Evolutionary conservation across 2,888 invertebrate species (phyloP).

Genomic region (Catocala fraxini): DNA sequence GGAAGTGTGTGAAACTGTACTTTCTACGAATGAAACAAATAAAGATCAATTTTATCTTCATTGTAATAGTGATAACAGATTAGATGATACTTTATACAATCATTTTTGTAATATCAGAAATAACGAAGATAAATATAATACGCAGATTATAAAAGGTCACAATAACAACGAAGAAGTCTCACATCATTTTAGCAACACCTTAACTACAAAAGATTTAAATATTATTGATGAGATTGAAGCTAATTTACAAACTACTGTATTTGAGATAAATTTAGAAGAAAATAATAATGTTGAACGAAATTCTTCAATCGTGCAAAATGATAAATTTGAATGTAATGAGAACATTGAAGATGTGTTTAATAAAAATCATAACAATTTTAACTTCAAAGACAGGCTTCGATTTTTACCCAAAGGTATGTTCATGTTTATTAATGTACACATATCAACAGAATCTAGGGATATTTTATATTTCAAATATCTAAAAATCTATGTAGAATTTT

Average conservation of each 20-base stretch:
- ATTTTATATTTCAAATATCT: too few relatives aligned
- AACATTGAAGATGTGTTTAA: constrained; percentile 2
- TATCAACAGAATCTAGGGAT: too few relatives aligned
- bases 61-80: constrained; percentile 23
- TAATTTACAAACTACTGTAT: constrained; percentile 1
- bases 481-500: too few relatives aligned
- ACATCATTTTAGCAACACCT: constrained; percentile 46
- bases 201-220: constrained; percentile 7
- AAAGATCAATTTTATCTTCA: constrained; percentile 32
- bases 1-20: constrained; percentile 60
- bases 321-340: neutral
- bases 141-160: neutral
- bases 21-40: constrained; percentile 22
- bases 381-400: constrained; percentile 75
- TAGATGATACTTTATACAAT: constrained; percentile 30
- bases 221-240: neutral
- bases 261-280: neutral
- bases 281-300: neutral
- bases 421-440: neutral
- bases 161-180: constrained; percentile 37
- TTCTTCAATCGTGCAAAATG: neutral
- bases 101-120: neutral
- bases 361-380: constrained; percentile 57
- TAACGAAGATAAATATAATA: neutral
- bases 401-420: constrained; percentile 87